Percentiles rank a stretch among this genome's conserved stretches.
Conservation (phyloP, 92 coral and sea anemone species). For the Actinernus sp. region DNA sequence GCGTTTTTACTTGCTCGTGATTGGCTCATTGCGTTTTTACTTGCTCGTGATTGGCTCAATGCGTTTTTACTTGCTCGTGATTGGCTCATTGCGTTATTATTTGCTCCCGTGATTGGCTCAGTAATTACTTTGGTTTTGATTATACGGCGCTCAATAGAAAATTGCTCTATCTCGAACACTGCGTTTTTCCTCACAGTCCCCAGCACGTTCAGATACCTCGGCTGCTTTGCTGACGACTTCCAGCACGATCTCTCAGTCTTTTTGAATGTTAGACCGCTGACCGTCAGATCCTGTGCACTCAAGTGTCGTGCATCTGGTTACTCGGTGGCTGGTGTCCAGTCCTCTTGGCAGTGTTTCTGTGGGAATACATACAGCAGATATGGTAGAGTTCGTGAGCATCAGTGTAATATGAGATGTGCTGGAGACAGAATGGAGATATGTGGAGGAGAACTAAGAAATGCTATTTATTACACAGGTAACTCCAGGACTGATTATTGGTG, state of each 20-base stretch:
- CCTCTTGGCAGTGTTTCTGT: conserved; percentile 75
- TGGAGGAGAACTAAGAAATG: conserved; percentile 88
- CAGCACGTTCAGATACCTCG: conserved; percentile 61
- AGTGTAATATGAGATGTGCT: conserved; percentile 70
- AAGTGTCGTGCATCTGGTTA: conserved; percentile 64
- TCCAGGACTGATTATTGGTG: too few species aligned
- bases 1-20: too few species aligned
- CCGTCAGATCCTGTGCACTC: conserved; percentile 69
- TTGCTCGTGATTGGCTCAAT: too few species aligned
- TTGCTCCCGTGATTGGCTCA: too few species aligned
- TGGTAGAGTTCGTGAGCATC: conserved; percentile 76
- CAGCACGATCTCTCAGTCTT: conserved; percentile 61
- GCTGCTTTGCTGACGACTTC: conserved; percentile 72
- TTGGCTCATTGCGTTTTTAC: too few species aligned
- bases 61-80: too few species aligned
- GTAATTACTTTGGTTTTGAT: too few species aligned
- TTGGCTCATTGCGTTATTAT: too few species aligned
- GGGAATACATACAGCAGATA: conserved; percentile 82
- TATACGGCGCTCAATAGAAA: too few species aligned
- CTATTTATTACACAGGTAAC: conserved; percentile 93
- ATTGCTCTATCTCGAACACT: too few species aligned
- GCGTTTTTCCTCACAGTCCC: conserved; percentile 19
- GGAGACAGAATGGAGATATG: conserved; percentile 81
- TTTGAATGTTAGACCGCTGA: conserved; percentile 60
- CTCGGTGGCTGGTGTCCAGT: conserved; percentile 88